A percentile compares a stretch with the other conserved stretches of the same genome.
These are phyloP conservation scores for Camelus dromedarius DNA, from an alignment of 2,113 vertebrate species.

Conservation along the genomic window DNA sequence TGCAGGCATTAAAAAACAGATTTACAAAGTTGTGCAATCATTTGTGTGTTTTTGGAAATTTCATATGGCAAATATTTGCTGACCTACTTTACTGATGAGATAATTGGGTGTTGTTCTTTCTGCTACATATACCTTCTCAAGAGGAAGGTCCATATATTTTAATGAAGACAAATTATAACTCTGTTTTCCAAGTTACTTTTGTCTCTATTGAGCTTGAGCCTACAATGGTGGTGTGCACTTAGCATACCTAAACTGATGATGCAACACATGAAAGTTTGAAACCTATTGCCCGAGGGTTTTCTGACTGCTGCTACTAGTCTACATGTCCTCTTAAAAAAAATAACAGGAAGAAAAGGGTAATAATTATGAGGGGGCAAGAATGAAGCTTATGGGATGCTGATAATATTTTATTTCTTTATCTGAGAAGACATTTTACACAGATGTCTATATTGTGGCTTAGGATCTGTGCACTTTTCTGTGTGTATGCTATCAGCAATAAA, in stretches of 20 bases:
- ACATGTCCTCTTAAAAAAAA: not conserved
- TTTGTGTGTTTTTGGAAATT: not conserved
- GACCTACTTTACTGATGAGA: not conserved
- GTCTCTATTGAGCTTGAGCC: not conserved
- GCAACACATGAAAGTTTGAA: not conserved
- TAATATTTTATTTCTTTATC: not conserved
- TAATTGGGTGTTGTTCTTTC: not conserved
- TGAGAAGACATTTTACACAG: not conserved
- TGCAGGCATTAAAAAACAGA: not conserved
- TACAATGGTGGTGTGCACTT: not conserved
- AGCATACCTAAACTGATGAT: not conserved
- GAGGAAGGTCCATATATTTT: constrained; percentile 38
- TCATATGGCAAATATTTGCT: not conserved
- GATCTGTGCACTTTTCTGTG: not conserved
- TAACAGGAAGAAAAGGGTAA: not conserved
- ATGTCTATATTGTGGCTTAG: not conserved
- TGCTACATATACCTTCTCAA: not conserved
- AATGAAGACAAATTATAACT: constrained; percentile 30
- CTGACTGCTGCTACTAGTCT: not conserved
- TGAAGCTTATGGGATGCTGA: not conserved
- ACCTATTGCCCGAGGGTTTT: not conserved
- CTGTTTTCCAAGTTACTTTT: constrained; percentile 21
- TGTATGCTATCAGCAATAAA: not conserved
- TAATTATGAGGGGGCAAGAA: not conserved
- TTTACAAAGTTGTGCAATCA: not conserved